Evolutionary conservation across 2,797 vertebrate genomes (phyloP).

Genomic region (Schizopygopsis malacanthus): DNA sequence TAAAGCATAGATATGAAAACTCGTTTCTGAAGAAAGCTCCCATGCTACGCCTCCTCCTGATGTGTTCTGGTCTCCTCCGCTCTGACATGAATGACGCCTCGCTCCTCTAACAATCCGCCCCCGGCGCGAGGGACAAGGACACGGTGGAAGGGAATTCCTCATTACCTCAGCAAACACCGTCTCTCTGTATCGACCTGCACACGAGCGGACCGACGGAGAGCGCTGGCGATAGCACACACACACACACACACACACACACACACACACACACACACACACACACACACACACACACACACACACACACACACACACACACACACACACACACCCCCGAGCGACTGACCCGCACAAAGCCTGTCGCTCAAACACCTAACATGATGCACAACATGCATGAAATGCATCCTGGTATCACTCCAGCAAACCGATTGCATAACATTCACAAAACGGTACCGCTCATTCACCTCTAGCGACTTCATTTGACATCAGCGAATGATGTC

Average conservation of each 20-base stretch:
- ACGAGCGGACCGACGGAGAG: slow-evolving; percentile 43
- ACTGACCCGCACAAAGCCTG: neutral
- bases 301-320: too few species aligned
- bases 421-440: neutral
- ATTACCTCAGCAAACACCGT: slow-evolving; percentile 77
- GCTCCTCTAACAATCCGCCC: slow-evolving; percentile 52
- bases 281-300: too few species aligned
- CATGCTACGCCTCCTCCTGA: slow-evolving; percentile 18
- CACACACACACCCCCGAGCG: neutral
- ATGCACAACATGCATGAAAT: neutral
- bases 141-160: slow-evolving; percentile 81
- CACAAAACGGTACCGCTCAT: neutral
- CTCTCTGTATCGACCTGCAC: slow-evolving; percentile 51
- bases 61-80: slow-evolving; percentile 42
- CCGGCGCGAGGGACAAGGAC: slow-evolving; percentile 58
- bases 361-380: neutral
- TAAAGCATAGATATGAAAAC: neutral
- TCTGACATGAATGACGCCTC: slow-evolving; percentile 19
- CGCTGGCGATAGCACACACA: slow-evolving; percentile 44
- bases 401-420: neutral
- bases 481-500: slow-evolving; percentile 29
- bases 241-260: neutral
- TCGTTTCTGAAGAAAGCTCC: neutral
- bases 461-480: neutral
- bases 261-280: too few species aligned